A percentile compares a stretch with the other conserved stretches of the same genome.
Conservation (phyloP, 1,140 invertebrate genomes). For the Drosophila virilis region DNA sequence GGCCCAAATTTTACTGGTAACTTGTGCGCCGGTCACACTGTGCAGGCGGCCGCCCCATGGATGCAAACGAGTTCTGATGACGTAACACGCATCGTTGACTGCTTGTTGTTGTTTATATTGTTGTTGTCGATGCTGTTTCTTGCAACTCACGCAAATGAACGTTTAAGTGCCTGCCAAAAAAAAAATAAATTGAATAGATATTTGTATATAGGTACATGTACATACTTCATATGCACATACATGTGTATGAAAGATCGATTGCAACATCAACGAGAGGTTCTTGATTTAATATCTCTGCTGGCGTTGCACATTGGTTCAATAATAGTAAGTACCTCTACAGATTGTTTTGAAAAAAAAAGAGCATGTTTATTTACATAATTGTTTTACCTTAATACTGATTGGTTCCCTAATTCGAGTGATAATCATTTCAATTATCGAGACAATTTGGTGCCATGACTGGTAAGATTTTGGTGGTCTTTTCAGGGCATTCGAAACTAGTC, state of each 20-base stretch:
- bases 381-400: not conserved
- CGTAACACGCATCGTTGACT: constrained; percentile 59
- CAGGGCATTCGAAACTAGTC: not conserved
- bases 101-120: constrained; percentile 20
- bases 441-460: constrained; percentile 6
- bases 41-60: constrained; percentile 33
- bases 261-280: constrained; percentile 68
- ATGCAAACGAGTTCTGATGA: constrained; percentile 79
- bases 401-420: not conserved
- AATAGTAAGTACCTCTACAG: not conserved
- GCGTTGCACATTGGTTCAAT: constrained; percentile 28
- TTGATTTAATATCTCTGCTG: constrained; percentile 35
- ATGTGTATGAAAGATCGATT: constrained; percentile 39
- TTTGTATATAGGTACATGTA: constrained; percentile 15
- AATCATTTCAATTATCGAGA: not conserved
- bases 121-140: constrained; percentile 26
- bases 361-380: not conserved
- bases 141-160: constrained; percentile 67
- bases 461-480: not conserved
- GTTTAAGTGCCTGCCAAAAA: constrained; percentile 44
- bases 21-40: constrained; percentile 52
- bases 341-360: not conserved
- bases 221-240: not conserved
- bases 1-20: constrained; percentile 42
- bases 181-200: constrained; percentile 48